Percentiles rank a stretch among this genome's conserved stretches.
phyloP scores from a whole-genome alignment of 2,888 invertebrate genomes.

The Hydroisotoma schaefferi region DNA sequence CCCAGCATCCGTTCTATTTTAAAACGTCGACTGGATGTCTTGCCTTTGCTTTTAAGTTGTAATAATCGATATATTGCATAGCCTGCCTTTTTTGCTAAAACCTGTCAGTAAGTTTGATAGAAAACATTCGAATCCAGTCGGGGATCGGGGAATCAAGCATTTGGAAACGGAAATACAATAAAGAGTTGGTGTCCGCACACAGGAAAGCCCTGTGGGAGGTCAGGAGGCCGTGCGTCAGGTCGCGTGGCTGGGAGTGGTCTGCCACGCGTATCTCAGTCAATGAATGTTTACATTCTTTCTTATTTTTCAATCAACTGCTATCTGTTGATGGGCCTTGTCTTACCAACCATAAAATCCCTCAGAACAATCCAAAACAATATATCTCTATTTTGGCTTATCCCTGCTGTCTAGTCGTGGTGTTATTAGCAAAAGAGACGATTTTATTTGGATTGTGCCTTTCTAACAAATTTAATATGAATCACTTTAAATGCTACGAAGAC shows the following conservation, averaged over 20 bases:
- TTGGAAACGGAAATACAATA: neutral
- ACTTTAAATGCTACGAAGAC: no score
- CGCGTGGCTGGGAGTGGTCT: slow-evolving; percentile 31
- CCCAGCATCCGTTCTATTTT: neutral
- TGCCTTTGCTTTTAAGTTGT: neutral
- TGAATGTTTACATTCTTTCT: slow-evolving; percentile 45
- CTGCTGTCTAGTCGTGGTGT: no score
- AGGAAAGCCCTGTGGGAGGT: slow-evolving; percentile 32
- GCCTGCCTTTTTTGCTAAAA: neutral
- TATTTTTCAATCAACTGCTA: slow-evolving; percentile 35
- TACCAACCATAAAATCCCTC: slow-evolving; percentile 27
- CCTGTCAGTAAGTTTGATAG: slow-evolving; percentile 13
- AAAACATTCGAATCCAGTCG: neutral
- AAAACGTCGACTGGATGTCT: neutral
- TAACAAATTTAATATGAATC: no score
- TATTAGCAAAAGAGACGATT: no score
- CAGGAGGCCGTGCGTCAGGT: slow-evolving; percentile 12
- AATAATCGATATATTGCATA: neutral
- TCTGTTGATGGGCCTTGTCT: slow-evolving; percentile 37
- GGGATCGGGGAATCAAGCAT: neutral
- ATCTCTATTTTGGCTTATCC: slow-evolving; percentile 18
- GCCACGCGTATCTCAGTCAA: slow-evolving; percentile 37
- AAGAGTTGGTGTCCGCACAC: neutral
- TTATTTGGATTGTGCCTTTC: no score
- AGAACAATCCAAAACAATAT: slow-evolving; percentile 11